phyloP scores from a whole-genome alignment of 2,888 invertebrate species.

The Agelastica alni region DNA sequence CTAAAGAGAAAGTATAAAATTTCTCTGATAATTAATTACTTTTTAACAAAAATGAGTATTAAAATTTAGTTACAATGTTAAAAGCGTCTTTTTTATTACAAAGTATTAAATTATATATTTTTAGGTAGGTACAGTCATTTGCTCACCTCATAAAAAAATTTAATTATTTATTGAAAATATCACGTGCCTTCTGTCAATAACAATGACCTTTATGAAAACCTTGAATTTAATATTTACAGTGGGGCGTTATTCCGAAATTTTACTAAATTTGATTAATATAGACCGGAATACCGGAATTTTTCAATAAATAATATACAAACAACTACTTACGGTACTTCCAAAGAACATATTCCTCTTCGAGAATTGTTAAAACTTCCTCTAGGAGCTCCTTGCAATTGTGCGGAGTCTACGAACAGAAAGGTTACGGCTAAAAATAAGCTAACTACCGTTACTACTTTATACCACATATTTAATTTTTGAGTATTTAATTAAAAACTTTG shows the following conservation, averaged over 20 bases:
- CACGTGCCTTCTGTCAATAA: not conserved
- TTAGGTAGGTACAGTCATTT: too few species aligned
- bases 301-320: not conserved
- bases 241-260: not conserved
- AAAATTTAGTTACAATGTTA: too few species aligned
- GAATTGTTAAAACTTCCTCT: conserved; percentile 24
- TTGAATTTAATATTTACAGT: not conserved
- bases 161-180: too few species aligned
- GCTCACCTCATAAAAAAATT: too few species aligned
- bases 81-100: too few species aligned
- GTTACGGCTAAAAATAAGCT: conserved; percentile 17
- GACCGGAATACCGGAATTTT: not conserved
- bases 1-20: too few species aligned
- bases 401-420: conserved; percentile 17
- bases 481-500: too few species aligned
- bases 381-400: conserved; percentile 24
- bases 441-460: conserved; percentile 11
- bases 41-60: too few species aligned
- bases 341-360: conserved; percentile 62
- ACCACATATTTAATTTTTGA: conserved; percentile 18
- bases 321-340: conserved; percentile 68
- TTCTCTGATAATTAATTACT: too few species aligned
- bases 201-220: too few species aligned
- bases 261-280: not conserved
- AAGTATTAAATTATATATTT: too few species aligned